Evolutionary conservation across 2,113 vertebrate species (phyloP), one percentile per base, ranked within the genome.

Genomic region (Bos javanicus): DNA sequence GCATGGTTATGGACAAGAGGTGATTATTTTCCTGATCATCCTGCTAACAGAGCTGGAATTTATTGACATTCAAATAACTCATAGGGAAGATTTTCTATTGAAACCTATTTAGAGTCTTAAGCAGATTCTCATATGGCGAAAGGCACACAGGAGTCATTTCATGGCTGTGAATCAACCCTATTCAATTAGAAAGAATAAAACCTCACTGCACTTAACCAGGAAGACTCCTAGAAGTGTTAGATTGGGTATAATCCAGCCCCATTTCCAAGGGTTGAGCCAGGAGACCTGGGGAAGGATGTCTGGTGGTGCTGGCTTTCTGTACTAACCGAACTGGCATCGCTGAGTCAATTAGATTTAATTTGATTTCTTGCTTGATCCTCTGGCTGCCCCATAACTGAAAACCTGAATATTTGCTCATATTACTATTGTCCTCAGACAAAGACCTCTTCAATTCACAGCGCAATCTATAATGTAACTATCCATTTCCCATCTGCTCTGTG

Each of bases 341-440:
- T 57, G 94, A 96, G 90, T 97, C 94, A 96, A 64, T 97, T 95
- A 90, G 36, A 97, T 97, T 97, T 95, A 91, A 97, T 98, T 96
- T 60, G 71, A 97, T 97, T 98, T 96, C 36, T 95, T 85, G 15
- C 89, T 97, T 62, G 80, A 93, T 95, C 67, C 57, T 97, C 62
- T 67, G 67, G 76, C 78, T 97, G 93, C 93, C 88, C 57, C 80
- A 84, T 93, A 86, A 94, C 85, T 59, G 89, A 94, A 95, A 94
- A 97, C 96, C 97, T 87, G 95, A 97, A 91, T 96, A 96, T 98
- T 95, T 95, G 89, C 92, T 94, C 90, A 7, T 96, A 88, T 86
- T 33, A 43, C 96, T 83, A 97, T 97, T 98, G 98, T 98, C 86
- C 95, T 97, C 98, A 93, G 86, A 98, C 97, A 98, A 98, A 98